Conservation (phyloP, 2,113 vertebrate genomes). For the Accipiter virgatus region DNA sequence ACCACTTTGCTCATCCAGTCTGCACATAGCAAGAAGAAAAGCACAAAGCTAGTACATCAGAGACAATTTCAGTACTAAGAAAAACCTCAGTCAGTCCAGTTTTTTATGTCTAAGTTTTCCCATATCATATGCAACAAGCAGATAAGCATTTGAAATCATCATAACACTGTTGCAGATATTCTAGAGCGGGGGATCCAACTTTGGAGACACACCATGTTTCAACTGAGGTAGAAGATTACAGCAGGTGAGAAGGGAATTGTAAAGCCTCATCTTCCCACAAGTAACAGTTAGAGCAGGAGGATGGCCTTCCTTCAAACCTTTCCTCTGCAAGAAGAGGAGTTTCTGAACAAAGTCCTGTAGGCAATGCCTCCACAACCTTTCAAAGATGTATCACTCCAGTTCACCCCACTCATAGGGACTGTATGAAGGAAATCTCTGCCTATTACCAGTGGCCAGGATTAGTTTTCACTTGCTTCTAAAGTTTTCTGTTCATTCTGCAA, state of each 20-base stretch:
- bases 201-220: background rate
- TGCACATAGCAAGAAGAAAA: conserved; percentile 39
- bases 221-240: background rate
- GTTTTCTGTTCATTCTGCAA: background rate
- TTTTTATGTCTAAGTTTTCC: background rate
- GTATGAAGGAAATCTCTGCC: background rate
- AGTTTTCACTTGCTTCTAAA: background rate
- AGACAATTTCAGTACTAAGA: background rate
- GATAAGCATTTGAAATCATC: background rate
- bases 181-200: background rate
- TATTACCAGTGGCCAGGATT: background rate
- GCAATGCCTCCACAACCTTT: background rate
- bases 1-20: conserved; percentile 84
- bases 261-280: background rate
- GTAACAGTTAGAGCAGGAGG: background rate
- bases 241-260: background rate
- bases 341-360: background rate
- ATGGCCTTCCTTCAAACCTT: background rate
- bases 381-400: background rate
- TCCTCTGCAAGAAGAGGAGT: background rate
- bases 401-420: background rate
- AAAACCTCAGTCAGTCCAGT: background rate
- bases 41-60: background rate
- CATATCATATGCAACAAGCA: background rate
- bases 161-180: background rate